Conservation (phyloP, 2,888 invertebrate species). For the Hypena proboscidalis region DNA sequence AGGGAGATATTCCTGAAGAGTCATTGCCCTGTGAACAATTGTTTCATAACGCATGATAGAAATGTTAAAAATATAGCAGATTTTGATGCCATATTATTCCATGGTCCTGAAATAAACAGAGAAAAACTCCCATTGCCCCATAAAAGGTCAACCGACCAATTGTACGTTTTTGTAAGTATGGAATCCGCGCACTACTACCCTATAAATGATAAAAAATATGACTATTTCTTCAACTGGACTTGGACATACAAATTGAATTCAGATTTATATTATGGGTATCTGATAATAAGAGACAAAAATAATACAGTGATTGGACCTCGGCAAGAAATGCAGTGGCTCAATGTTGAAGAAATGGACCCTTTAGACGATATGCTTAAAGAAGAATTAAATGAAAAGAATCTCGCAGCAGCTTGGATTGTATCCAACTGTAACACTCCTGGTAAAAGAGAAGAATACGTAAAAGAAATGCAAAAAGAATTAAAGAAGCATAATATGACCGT, state of each 20-base stretch:
- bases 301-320: constrained; percentile 52
- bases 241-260: constrained; percentile 63
- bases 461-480: constrained; percentile 43
- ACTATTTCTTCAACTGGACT: constrained; percentile 62
- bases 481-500: constrained; percentile 44
- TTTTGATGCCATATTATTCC: constrained; percentile 21
- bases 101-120: neutral
- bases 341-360: constrained; percentile 48
- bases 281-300: constrained; percentile 46
- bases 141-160: constrained; percentile 14
- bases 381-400: constrained; percentile 50
- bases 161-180: constrained; percentile 37
- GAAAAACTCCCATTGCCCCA: neutral
- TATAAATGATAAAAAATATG: constrained; percentile 40
- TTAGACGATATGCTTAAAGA: constrained; percentile 44
- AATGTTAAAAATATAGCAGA: neutral
- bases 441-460: constrained; percentile 44
- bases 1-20: constrained; percentile 4
- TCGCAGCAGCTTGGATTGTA: constrained; percentile 65
- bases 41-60: constrained; percentile 15
- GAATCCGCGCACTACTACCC: constrained; percentile 59
- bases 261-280: constrained; percentile 54
- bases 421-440: constrained; percentile 56
- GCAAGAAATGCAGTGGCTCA: constrained; percentile 52
- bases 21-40: constrained; percentile 9